These are phyloP conservation scores for Rattus norvegicus DNA, from an alignment of 2,113 vertebrate species.

Conservation along the genomic window GRCr8 NC_086021.1:165231001-165231500, in stretches of 20 bases:
- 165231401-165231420: neutral
- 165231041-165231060: slow-evolving; percentile 31
- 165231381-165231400: neutral
- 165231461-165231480: slow-evolving; percentile 20
- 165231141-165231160: neutral
- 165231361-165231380: neutral
- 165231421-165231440: neutral
- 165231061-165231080: neutral
- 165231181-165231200: neutral
- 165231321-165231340: neutral
- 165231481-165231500: slow-evolving; percentile 28
- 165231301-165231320: neutral
- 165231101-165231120: neutral
- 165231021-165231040: neutral
- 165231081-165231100: neutral
- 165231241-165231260: too few species aligned
- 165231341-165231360: neutral
- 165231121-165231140: neutral
- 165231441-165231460: slow-evolving; percentile 42
- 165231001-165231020: neutral
- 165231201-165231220: neutral
- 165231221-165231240: neutral
- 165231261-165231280: neutral
- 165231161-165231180: slow-evolving; percentile 28
- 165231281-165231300: neutral